Percentiles rank a stretch among this genome's conserved stretches.
phyloP scores from a whole-genome alignment of 2,113 vertebrate genomes.

The Upupa epops region DNA sequence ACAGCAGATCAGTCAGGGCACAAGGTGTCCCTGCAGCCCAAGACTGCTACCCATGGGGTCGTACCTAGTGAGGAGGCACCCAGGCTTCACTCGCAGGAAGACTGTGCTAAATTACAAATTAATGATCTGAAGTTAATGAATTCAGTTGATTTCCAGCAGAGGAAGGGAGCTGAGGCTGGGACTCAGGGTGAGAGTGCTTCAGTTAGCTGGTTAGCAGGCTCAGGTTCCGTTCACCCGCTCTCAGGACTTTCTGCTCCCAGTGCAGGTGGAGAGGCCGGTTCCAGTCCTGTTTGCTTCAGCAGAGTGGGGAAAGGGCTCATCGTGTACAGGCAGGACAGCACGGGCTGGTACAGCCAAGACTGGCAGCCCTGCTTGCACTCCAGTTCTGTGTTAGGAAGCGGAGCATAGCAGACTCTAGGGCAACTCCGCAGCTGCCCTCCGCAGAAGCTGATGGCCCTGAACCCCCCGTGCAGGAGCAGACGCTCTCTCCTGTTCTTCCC shows the following conservation, averaged over 20 bases:
- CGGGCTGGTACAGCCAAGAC: not conserved
- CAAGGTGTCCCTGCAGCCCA: not conserved
- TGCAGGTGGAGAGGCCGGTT: not conserved
- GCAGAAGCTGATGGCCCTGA: too few species aligned
- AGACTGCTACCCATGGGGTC: not conserved
- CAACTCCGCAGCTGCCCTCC: too few species aligned
- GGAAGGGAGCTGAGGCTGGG: not conserved
- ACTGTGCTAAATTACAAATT: conserved; percentile 9
- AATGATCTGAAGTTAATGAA: conserved; percentile 44
- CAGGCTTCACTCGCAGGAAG: not conserved
- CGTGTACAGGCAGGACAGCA: not conserved
- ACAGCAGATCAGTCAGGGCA: not conserved
- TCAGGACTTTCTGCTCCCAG: not conserved
- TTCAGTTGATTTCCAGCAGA: conserved; percentile 44
- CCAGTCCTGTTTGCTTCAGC: not conserved
- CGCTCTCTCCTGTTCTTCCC: not conserved
- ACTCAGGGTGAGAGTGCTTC: not conserved
- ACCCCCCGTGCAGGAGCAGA: not conserved
- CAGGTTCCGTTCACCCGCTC: not conserved
- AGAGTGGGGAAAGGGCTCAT: not conserved
- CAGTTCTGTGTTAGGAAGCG: too few species aligned
- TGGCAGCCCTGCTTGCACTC: not conserved
- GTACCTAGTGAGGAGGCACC: not conserved
- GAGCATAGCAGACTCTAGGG: too few species aligned
- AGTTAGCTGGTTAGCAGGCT: not conserved